These are phyloP conservation scores for Ophion ventricosus DNA, from an alignment of 2,888 invertebrate species.

Conservation along the genomic window DNA sequence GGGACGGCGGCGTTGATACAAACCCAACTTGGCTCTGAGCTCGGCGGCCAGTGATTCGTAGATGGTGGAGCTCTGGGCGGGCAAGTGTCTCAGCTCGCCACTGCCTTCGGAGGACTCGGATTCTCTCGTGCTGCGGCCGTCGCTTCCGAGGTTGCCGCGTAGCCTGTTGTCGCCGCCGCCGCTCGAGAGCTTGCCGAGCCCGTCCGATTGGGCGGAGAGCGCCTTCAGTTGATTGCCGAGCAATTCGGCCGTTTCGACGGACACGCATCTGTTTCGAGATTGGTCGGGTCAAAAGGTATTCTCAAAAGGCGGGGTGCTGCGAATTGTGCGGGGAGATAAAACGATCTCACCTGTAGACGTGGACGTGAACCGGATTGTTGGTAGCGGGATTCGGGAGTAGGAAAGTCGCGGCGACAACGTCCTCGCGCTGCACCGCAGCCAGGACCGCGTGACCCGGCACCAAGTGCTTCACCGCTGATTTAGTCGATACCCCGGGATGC, in stretches of 20 bases:
- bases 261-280: slow-evolving; percentile 90
- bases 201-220: slow-evolving; percentile 84
- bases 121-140: slow-evolving; percentile 86
- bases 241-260: slow-evolving; percentile 95
- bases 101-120: slow-evolving; percentile 91
- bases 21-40: slow-evolving; percentile 89
- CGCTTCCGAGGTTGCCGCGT: slow-evolving; percentile 89
- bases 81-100: slow-evolving; percentile 89
- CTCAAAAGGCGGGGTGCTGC: too few species aligned
- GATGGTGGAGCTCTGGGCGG: slow-evolving; percentile 89
- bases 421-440: slow-evolving; percentile 94
- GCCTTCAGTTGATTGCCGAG: slow-evolving; percentile 93
- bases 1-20: slow-evolving; percentile 68
- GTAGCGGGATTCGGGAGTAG: slow-evolving; percentile 97
- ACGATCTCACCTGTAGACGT: slow-evolving; percentile 87
- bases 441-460: slow-evolving; percentile 97
- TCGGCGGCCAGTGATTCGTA: slow-evolving; percentile 97
- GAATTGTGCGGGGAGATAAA: too few species aligned
- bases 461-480: slow-evolving; percentile 93
- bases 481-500: slow-evolving; percentile 81
- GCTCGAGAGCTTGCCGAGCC: slow-evolving; percentile 77
- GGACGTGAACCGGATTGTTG: slow-evolving; percentile 97
- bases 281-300: background rate
- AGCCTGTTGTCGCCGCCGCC: slow-evolving; percentile 93
- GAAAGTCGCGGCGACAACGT: slow-evolving; percentile 96